Evolutionary conservation across 2,797 vertebrate genomes (phyloP), one percentile per base, ranked within the genome.

Genomic region (Microctenopoma lineatum): DNA sequence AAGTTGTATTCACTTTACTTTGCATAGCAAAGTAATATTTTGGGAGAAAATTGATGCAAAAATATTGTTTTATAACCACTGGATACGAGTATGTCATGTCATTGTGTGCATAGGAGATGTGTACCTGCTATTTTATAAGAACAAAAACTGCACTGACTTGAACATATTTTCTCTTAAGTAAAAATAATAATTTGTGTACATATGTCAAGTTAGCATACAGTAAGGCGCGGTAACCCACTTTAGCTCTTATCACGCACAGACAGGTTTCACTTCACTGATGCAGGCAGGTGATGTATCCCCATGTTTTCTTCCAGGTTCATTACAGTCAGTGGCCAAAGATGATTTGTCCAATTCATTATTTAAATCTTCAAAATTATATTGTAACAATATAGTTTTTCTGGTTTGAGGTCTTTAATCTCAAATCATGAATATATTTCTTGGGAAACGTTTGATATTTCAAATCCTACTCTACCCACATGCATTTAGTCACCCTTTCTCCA

Each of bases 251-350:
- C 70, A 67, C 57, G 39, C 25, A 66, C 16, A 64, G 18, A 47
- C 48, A 66, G 41, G 60, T 70, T 79, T 74, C 50, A 75, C 44
- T 53, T 85, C 66, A 67, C 55, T 59, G 42, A 82, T 84, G 70
- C 9, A 7, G 80, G 79, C 66, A 58, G 51, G 51, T 41, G 48
- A 67, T 12, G 42, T 57, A 45, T 65, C 29, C 18, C 15, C 9
- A 10, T 60, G 53, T 66, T 75, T 46, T 59, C 53, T 48, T 76
- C 26, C 46, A 26, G 51, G 1, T 7, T 59, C 54, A 52, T 42
- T 18, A 21, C 11, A 16, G 39, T 45, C 52, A n/a, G 74, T 7
- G 2, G 56, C 66, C 27, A n/a, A 14, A 9, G n/a, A 15, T 2
- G 13, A 16, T 42, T 38, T 38, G 36, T 38, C 10, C 5, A 11